Evolutionary conservation across 1,140 invertebrate genomes (phyloP), one percentile per base, ranked within the genome.

Genomic region (Drosophila pachea): DNA sequence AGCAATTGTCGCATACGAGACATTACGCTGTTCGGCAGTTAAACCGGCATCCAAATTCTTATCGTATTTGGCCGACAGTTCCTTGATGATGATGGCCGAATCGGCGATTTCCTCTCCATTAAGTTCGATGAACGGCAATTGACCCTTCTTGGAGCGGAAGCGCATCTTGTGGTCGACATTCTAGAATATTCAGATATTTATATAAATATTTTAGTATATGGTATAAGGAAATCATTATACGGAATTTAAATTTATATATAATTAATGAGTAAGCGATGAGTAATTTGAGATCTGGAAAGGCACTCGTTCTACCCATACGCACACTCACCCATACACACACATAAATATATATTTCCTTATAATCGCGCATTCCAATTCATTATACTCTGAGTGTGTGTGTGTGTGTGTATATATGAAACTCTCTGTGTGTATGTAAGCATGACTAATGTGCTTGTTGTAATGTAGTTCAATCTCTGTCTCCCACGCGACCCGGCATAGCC

Each of bases 141-240:
- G 95, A 40, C 97, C 97, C 89, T 98, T 98, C 91, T 96, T 96
- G 65, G 96, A 97, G 77, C 95, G 94, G 91, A 95, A 96, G 87
- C 96, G 97, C 91, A 96, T 93, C 91, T 97, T 97, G 90, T 98
- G 96, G 89, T 97, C 96, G 29, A 98, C 95, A 92, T 98, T 98
- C 96, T 98, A 92, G 12, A 94, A 93, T 59, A 4, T 14, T 4
- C 4, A 59, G 50, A 29, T 29, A 22, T 9, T 22, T 22, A 11
- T 4, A 38, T 60, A 8, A 43, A 7, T 14, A 16, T 43, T 14
- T 43, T 14, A 14, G 4, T 43, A 43, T 42, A 12, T 12, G 12
- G n/a, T 42, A 4, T 6, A 12, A 2, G n/a, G 6, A 12, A 42
- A 40, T 42, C 40, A 2, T 5, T 43, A 43, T 43, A 48, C 45